phyloP scores from a whole-genome alignment of 2,888 invertebrate species.

The Argyresthia albistria region DNA sequence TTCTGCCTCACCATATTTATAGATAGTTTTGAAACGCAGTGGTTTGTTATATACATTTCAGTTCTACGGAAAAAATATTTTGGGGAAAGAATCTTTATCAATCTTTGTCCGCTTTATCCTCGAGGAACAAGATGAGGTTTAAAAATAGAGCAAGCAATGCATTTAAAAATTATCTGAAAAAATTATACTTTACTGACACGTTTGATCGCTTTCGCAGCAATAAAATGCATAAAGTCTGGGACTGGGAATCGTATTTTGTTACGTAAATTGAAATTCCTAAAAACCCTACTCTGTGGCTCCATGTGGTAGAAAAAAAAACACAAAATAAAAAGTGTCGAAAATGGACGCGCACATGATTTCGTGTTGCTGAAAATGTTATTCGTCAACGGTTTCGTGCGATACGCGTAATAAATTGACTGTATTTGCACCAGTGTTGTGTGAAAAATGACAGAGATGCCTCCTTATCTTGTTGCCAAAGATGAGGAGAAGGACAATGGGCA shows the following conservation, averaged over 20 bases:
- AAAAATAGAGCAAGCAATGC: too few relatives aligned
- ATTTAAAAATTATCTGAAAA: too few relatives aligned
- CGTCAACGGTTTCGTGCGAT: conserved; percentile 30
- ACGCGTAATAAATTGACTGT: conserved; percentile 26
- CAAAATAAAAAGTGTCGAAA: conserved; percentile 15
- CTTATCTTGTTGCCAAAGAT: conserved; percentile 59
- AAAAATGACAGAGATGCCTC: conserved; percentile 70
- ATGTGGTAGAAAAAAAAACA: neutral
- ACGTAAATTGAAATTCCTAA: too few relatives aligned
- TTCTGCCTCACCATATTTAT: neutral
- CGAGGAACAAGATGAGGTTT: too few relatives aligned
- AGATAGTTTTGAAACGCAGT: neutral
- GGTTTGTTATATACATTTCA: too few relatives aligned
- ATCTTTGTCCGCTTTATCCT: too few relatives aligned
- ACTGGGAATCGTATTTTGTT: too few relatives aligned
- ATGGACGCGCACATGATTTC: conserved; percentile 65
- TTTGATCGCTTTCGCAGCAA: too few relatives aligned
- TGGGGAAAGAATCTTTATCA: too few relatives aligned
- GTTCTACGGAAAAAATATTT: too few relatives aligned
- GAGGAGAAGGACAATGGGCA: conserved; percentile 54
- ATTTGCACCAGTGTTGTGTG: conserved; percentile 37
- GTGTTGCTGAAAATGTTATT: conserved; percentile 53
- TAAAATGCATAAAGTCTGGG: too few relatives aligned
- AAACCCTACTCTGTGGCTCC: neutral
- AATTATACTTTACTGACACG: too few relatives aligned